Percentiles rank a stretch among this genome's conserved stretches.
Conservation (phyloP, 2,888 invertebrate species). For the Azorinus chamasolen region DNA sequence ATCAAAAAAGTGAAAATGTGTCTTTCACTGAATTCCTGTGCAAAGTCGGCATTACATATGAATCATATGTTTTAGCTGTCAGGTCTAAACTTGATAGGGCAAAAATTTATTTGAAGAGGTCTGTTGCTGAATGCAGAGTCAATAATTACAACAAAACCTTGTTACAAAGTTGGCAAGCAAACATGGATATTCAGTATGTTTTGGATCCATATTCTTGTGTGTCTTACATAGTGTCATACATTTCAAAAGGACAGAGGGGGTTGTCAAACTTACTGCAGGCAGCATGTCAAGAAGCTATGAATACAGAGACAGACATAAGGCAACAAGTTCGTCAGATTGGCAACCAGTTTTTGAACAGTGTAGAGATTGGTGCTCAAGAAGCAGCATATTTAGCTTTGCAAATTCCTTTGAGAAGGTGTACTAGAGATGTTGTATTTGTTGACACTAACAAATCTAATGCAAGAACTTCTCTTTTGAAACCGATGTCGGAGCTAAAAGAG, state of each 20-base stretch:
- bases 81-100: background rate
- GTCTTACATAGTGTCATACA: conserved; percentile 62
- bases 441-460: conserved; percentile 36
- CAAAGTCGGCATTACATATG: background rate
- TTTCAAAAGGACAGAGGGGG: conserved; percentile 48
- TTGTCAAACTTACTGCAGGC: conserved; percentile 41
- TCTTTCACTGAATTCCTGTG: conserved; percentile 11
- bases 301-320: conserved; percentile 32
- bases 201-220: conserved; percentile 62
- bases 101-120: conserved; percentile 54
- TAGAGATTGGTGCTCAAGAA: conserved; percentile 59
- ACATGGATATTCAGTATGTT: conserved; percentile 63
- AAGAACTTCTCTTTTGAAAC: conserved; percentile 52
- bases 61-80: background rate
- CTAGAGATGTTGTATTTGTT: conserved; percentile 46
- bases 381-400: conserved; percentile 59
- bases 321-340: conserved; percentile 59
- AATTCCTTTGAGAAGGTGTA: conserved; percentile 47
- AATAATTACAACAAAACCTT: conserved; percentile 54
- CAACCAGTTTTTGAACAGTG: conserved; percentile 54
- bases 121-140: conserved; percentile 37
- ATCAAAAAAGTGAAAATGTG: conserved; percentile 8
- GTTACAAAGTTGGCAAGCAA: conserved; percentile 54
- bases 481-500: conserved; percentile 31
- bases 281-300: conserved; percentile 47